Evolutionary conservation across 1,140 invertebrate genomes (phyloP).

Genomic region (Teleogryllus occipitalis): DNA sequence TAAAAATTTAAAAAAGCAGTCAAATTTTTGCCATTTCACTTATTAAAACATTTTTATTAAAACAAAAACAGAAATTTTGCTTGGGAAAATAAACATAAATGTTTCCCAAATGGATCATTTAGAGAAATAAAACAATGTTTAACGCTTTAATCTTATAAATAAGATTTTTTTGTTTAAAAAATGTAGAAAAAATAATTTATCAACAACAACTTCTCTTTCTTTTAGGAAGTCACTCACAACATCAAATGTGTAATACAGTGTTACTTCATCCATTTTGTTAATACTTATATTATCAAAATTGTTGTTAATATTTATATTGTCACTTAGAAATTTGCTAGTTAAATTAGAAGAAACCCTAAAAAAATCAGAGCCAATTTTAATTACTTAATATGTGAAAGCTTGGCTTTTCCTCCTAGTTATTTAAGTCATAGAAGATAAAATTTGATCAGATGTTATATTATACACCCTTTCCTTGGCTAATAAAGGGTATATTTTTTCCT

Average conservation of each 20-base stretch:
- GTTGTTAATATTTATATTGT: neutral
- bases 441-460: neutral
- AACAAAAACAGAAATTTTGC: no score
- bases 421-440: neutral
- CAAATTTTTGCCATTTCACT: no score
- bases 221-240: neutral
- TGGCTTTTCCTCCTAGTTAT: neutral
- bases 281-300: neutral
- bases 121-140: no score
- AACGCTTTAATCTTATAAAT: neutral
- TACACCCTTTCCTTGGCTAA: neutral
- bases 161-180: neutral
- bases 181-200: neutral
- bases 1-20: neutral
- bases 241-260: neutral
- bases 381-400: neutral
- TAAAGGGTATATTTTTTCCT: neutral
- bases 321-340: neutral
- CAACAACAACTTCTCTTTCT: neutral
- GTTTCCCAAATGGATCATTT: no score
- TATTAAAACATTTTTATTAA: no score
- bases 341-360: neutral
- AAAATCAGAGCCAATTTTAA: neutral
- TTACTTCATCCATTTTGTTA: neutral
- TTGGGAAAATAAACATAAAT: no score